These are phyloP conservation scores for Otocyon megalotis DNA, from an alignment of 2,113 vertebrate genomes.

Conservation along the genomic window DNA sequence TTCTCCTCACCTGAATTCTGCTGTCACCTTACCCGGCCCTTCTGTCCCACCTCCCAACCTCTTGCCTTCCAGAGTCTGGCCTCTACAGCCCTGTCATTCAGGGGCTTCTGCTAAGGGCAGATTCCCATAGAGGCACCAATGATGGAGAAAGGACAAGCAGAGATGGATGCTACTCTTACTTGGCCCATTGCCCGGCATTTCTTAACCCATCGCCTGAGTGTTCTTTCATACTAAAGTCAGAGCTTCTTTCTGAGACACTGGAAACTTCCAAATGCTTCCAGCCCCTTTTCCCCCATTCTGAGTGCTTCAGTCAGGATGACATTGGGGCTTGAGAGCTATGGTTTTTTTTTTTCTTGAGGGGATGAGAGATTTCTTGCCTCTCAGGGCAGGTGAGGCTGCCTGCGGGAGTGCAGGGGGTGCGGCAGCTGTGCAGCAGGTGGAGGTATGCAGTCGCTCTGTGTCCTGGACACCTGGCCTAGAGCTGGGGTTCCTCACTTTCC, in stretches of 20 bases:
- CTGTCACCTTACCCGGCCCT: background rate
- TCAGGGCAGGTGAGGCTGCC: background rate
- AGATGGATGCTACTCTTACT: slow-evolving; percentile 46
- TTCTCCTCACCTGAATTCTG: slow-evolving; percentile 32
- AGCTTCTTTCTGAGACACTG: slow-evolving; percentile 27
- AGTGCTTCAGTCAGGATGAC: background rate
- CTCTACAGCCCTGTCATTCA: background rate
- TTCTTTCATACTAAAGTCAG: background rate
- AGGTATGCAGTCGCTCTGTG: background rate
- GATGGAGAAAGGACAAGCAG: slow-evolving; percentile 47
- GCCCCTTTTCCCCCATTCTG: background rate
- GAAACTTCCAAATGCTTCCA: slow-evolving; percentile 56
- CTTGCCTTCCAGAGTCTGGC: background rate
- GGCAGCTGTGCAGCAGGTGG: background rate
- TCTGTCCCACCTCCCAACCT: background rate
- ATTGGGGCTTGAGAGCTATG: background rate
- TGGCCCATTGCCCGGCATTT: slow-evolving; percentile 45
- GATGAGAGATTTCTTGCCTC: background rate
- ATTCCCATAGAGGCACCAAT: slow-evolving; percentile 16
- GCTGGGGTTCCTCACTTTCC: background rate
- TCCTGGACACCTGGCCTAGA: background rate
- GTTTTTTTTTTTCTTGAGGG: background rate
- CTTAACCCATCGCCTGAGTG: slow-evolving; percentile 17
- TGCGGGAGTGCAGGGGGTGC: background rate
- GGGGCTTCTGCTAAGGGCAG: background rate